Evolutionary conservation across 2,113 vertebrate genomes (phyloP).

Genomic region (Anhinga anhinga): DNA sequence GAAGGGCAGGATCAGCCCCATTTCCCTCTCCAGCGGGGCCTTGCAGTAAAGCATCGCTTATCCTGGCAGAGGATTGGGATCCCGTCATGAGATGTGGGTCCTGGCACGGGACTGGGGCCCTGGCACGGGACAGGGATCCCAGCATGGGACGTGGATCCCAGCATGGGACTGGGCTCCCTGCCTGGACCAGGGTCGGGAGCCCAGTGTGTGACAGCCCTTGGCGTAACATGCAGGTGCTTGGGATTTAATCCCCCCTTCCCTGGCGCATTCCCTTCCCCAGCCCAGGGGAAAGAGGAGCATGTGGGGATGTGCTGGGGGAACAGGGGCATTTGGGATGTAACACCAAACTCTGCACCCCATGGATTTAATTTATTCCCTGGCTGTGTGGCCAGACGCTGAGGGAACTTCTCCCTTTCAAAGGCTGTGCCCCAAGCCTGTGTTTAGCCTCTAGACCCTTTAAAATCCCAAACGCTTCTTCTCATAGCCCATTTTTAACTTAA

Average conservation of each 20-base stretch:
- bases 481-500: not conserved
- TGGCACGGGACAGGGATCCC: accelerated
- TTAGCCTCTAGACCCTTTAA: not conserved
- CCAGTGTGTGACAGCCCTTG: not conserved
- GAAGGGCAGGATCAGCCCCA: not conserved
- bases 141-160: no score
- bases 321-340: not conserved
- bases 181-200: no score
- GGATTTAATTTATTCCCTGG: not conserved
- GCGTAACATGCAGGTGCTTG: not conserved
- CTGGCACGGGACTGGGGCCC: accelerated
- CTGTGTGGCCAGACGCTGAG: not conserved
- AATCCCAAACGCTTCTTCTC: not conserved
- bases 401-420: not conserved
- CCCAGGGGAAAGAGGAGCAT: not conserved
- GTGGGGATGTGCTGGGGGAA: not conserved
- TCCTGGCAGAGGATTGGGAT: accelerated
- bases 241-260: not conserved
- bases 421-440: not conserved
- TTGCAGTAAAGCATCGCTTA: accelerated
- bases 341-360: no score
- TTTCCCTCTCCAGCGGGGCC: not conserved
- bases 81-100: accelerated
- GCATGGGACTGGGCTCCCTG: no score
- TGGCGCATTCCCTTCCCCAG: not conserved